These are phyloP conservation scores for Tillus elongatus DNA, from an alignment of 2,888 invertebrate genomes.

Conservation along the genomic window DNA sequence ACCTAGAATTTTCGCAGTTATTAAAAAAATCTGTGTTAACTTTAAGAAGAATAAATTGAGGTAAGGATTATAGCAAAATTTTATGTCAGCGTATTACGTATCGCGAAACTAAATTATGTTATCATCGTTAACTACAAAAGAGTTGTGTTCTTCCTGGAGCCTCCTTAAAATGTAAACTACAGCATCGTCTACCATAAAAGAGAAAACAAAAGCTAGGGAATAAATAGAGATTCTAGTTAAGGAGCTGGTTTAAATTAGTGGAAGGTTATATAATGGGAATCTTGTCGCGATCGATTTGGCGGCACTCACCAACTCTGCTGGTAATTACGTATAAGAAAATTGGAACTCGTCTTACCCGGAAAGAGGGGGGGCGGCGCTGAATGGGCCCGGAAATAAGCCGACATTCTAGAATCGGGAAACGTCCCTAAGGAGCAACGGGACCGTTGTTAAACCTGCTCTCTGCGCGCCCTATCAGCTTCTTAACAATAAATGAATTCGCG, in stretches of 20 bases:
- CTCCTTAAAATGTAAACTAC: too few species aligned
- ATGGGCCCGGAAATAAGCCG: slow-evolving; percentile 32
- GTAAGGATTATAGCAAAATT: too few species aligned
- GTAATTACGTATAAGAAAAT: slow-evolving; percentile 37
- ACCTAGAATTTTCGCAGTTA: too few species aligned
- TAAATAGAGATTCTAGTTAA: slow-evolving; percentile 16
- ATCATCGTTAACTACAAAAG: too few species aligned
- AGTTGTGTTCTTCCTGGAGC: too few species aligned
- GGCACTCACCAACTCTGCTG: slow-evolving; percentile 23
- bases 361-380: slow-evolving; percentile 26
- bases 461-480: slow-evolving; percentile 26
- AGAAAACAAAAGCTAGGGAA: background rate
- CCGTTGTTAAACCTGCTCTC: too few species aligned
- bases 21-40: too few species aligned
- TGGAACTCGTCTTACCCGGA: slow-evolving; percentile 31
- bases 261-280: slow-evolving; percentile 23
- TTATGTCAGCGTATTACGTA: too few species aligned
- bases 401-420: slow-evolving; percentile 30
- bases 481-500: slow-evolving; percentile 32
- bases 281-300: slow-evolving; percentile 29
- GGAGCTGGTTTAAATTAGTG: slow-evolving; percentile 24
- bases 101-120: too few species aligned
- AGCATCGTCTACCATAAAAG: too few species aligned
- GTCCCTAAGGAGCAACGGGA: too few species aligned
- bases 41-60: too few species aligned